Percentiles rank a stretch among this genome's conserved stretches.
Evolutionary conservation across 2,888 invertebrate species (phyloP).

Genomic region (Nephrotoma guestfalica): DNA sequence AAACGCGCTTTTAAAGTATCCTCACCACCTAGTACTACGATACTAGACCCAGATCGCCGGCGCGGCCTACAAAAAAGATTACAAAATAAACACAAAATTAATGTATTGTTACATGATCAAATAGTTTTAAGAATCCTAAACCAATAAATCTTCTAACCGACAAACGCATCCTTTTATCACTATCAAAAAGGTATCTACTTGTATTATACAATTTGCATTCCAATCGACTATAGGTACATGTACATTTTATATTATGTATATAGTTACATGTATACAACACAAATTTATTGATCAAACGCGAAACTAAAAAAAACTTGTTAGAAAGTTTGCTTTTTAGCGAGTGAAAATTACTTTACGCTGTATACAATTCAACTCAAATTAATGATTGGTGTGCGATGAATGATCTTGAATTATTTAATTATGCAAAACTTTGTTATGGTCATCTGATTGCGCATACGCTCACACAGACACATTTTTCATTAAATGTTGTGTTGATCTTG

Average conservation of each 20-base stretch:
- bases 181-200: background rate
- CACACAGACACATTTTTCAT: background rate
- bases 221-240: background rate
- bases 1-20: slow-evolving; percentile 40
- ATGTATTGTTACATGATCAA: background rate
- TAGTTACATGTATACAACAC: background rate
- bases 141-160: background rate
- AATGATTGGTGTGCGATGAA: background rate
- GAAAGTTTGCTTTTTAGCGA: background rate
- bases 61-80: slow-evolving; percentile 49
- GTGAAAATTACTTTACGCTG: background rate
- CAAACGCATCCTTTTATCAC: background rate
- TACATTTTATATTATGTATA: background rate
- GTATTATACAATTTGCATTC: background rate
- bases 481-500: background rate
- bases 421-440: background rate
- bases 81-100: background rate
- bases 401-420: background rate
- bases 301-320: background rate
- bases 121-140: background rate
- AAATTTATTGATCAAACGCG: background rate
- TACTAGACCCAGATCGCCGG: slow-evolving; percentile 63
- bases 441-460: background rate
- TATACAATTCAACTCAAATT: background rate
- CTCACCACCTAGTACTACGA: slow-evolving; percentile 65